Evolutionary conservation across 64 coral and sea anemone species (phyloP).

Genomic region (Actinia equina): DNA sequence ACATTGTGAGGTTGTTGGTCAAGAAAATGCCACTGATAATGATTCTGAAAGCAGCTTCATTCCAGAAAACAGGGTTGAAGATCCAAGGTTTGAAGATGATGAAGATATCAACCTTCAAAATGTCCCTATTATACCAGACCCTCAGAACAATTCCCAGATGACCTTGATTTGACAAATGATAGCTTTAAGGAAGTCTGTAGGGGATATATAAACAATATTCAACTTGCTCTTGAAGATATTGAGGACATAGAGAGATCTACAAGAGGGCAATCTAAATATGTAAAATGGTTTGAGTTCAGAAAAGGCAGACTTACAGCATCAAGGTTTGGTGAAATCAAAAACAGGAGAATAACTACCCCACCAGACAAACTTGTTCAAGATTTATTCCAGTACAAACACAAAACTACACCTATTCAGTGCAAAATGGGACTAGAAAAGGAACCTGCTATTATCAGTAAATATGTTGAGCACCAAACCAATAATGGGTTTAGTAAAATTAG

Average conservation of each 20-base stretch:
- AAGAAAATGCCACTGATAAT: slow-evolving; percentile 17
- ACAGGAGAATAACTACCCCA: slow-evolving; percentile 38
- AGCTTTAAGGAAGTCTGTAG: slow-evolving; percentile 25
- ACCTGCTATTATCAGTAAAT: slow-evolving; percentile 47
- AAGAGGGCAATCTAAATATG: slow-evolving; percentile 43
- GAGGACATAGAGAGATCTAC: slow-evolving; percentile 26
- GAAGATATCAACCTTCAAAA: slow-evolving; percentile 1
- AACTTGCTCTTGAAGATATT: slow-evolving; percentile 24
- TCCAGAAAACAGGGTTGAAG: slow-evolving; percentile 12
- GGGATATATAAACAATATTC: slow-evolving; percentile 19
- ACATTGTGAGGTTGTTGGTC: slow-evolving; percentile 34
- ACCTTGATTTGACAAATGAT: slow-evolving; percentile 23
- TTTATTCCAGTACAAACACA: slow-evolving; percentile 36
- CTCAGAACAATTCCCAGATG: slow-evolving; percentile 27
- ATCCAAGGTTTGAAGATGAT: not conserved
- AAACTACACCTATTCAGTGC: slow-evolving; percentile 40
- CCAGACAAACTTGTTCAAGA: slow-evolving; percentile 45
- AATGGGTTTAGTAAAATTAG: slow-evolving; percentile 20
- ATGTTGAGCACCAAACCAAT: slow-evolving; percentile 30
- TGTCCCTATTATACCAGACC: slow-evolving; percentile 24
- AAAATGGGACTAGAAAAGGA: slow-evolving; percentile 38
- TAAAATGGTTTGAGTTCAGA: slow-evolving; percentile 44
- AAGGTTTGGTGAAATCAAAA: slow-evolving; percentile 59
- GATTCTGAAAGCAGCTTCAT: not conserved
- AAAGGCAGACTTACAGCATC: slow-evolving; percentile 53